A percentile compares a stretch with the other conserved stretches of the same genome.
phyloP scores from a whole-genome alignment of 2,797 vertebrate genomes.

The Falco berigora region DNA sequence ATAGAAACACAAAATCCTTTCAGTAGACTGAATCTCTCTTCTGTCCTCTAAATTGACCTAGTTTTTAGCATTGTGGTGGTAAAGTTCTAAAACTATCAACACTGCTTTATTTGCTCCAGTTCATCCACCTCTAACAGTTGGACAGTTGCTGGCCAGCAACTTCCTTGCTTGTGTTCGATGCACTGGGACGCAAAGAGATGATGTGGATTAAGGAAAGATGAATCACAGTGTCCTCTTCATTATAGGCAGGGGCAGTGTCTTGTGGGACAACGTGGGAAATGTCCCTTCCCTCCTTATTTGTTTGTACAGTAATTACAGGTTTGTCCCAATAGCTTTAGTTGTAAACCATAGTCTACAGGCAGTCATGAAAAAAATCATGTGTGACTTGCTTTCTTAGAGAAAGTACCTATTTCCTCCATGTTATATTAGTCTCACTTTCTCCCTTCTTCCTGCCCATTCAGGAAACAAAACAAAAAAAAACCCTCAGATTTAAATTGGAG shows the following conservation, averaged over 20 bases:
- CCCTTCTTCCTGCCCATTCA: background rate
- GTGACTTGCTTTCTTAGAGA: background rate
- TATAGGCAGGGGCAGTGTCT: background rate
- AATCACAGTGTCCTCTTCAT: background rate
- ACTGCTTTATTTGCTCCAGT: background rate
- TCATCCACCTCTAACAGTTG: background rate
- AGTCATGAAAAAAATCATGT: background rate
- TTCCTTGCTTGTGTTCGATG: background rate
- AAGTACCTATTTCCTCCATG: background rate
- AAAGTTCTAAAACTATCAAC: background rate
- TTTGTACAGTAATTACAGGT: background rate
- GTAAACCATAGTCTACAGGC: background rate
- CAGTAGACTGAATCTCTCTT: background rate
- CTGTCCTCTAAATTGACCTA: background rate
- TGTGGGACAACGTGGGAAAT: background rate
- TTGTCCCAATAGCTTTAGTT: background rate
- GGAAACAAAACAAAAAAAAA: background rate
- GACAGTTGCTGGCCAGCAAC: background rate
- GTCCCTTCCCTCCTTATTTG: background rate
- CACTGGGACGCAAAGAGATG: background rate
- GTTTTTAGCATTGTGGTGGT: background rate
- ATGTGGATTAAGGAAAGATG: background rate
- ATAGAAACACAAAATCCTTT: background rate
- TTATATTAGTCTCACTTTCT: background rate
- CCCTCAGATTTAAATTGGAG: background rate